Evolutionary conservation across 2,888 invertebrate genomes (phyloP), one percentile per base, ranked within the genome.

Genomic region (Cordylochernes scorpioides): DNA sequence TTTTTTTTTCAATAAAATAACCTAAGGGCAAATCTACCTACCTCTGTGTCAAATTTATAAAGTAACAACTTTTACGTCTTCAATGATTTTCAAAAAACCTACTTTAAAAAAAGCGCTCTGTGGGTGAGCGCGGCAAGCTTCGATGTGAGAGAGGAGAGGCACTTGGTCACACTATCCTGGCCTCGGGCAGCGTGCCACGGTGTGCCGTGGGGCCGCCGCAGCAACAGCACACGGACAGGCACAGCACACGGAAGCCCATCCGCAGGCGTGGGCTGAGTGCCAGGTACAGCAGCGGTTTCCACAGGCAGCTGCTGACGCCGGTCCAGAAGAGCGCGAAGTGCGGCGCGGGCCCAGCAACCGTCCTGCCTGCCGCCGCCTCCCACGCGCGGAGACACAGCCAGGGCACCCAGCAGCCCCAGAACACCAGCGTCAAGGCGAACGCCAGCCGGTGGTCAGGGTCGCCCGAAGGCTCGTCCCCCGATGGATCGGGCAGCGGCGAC

Each of bases 401-500:
- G 6, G 35, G 35, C 4, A 18, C 14, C 35, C 35, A 35, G 4
- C 30, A 15, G 12, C 32, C 8, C 8, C 26, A 17, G 17, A 33
- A 35, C 5, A 18, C 26, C 4, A 17, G 9, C 12, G 33, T 35
- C 3, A 35, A 19, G 16, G 33, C 10, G 15, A 35, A 35, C 2
- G 35, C 29, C 3, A 31, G 17, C 4, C 30, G 19, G 16, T 35
- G 31, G 6, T 35, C 33, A 2, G 30, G 27, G 21, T 33, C 24
- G 13, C 16, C 19, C 2, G 25, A 19, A 17, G 17, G 21, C 3
- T 5, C 10, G 8, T 35, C 35, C 3, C 31, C 35, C 17, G 29
- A 33, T 9, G 15, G 17, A 3, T 8, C 30, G 3, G 17, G 3
- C 5, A 27, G 66, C 65, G 80, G 73, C 67, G 78, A 78, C 39